phyloP scores from a whole-genome alignment of 92 coral and sea anemone species.

The Porites evermanni region DNA sequence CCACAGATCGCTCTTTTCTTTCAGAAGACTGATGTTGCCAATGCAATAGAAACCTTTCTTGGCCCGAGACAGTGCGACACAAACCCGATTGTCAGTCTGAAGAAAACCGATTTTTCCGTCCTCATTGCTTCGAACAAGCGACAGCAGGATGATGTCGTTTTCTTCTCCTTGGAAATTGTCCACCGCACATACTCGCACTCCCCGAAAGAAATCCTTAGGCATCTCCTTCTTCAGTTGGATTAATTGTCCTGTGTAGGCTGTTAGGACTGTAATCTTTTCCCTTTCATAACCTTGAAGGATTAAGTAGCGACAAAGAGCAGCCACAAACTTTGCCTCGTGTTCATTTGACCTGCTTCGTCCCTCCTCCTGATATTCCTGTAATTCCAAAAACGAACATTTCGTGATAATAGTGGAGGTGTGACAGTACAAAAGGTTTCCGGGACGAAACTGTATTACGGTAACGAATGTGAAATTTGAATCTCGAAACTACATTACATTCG shows the following conservation, averaged over 20 bases:
- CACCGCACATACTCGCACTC: slow-evolving; percentile 88
- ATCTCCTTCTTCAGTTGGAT: slow-evolving; percentile 74
- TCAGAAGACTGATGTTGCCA: slow-evolving; percentile 79
- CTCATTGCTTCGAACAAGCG: slow-evolving; percentile 94
- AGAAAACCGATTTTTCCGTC: slow-evolving; percentile 90
- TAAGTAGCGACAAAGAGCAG: slow-evolving; percentile 86
- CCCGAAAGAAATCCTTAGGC: slow-evolving; percentile 69
- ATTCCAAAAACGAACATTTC: too few relatives aligned
- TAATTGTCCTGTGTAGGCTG: slow-evolving; percentile 90
- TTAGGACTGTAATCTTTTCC: slow-evolving; percentile 81
- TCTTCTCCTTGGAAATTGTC: slow-evolving; percentile 99
- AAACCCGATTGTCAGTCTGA: slow-evolving; percentile 85
- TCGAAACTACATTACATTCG: too few relatives aligned
- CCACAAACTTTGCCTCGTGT: slow-evolving; percentile 91
- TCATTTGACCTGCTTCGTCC: slow-evolving; percentile 84
- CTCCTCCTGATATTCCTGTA: slow-evolving; percentile 80
- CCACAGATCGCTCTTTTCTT: slow-evolving; percentile 79
- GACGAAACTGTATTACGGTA: neutral
- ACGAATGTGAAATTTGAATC: neutral
- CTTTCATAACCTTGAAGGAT: slow-evolving; percentile 86
- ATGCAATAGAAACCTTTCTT: slow-evolving; percentile 90
- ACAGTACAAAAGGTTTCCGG: neutral
- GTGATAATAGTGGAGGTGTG: neutral
- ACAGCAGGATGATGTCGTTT: slow-evolving; percentile 89
- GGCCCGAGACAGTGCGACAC: slow-evolving; percentile 95